Base-by-base conservation (phyloP, 2,113 vertebrate genomes). In the Mesitornis unicolor region DNA sequence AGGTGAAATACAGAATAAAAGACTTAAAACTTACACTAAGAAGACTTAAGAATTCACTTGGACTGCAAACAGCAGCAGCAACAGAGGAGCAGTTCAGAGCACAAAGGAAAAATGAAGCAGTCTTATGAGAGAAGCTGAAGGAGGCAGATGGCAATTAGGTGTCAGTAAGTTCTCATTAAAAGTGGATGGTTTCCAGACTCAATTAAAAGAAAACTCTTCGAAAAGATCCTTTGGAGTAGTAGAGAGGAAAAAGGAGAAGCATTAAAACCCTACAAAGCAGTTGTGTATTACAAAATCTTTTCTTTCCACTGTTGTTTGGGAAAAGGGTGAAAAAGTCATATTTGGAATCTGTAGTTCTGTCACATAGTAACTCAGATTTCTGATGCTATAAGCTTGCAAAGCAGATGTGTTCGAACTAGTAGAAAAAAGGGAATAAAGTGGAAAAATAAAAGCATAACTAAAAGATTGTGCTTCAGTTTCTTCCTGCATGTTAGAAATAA, bases 81-180 rank as follows among this genome's bases (percentile, higher is more conserved):
- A 67, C 2, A 7, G 81, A 87, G 53, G 7, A 80, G 65, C 16
- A 48, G 79, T 80, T 95, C 53, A 83, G 84, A 50, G 50, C 36
- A 85, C 59, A 82, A 91, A 94, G 67, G 33, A 65, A 73, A 96
- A 96, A 69, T 21, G 16, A 89, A 87, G 61, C 57, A 73, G 40
- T 57, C 61, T 65, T 87, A 69, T 3, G 21, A 87, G n/a, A 91
- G 74, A 87, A 95, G 80, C 84, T 29, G 53, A 91, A 90, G 74
- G 45, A 94, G 75, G 63, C 74, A 96, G 70, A 92, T 71, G 92
- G 70, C 89, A 96, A 91, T 93, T 93, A 94, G 53, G 24, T 90
- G 79, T 84, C 78, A 29, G 70, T 65, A 88, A 89, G 60, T 93
- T 77, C 86, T 92, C 71, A 82, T 94, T 89, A 93, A 78, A 93